Conservation (phyloP, 2,113 vertebrate species). For the Lophura nycthemera region DNA sequence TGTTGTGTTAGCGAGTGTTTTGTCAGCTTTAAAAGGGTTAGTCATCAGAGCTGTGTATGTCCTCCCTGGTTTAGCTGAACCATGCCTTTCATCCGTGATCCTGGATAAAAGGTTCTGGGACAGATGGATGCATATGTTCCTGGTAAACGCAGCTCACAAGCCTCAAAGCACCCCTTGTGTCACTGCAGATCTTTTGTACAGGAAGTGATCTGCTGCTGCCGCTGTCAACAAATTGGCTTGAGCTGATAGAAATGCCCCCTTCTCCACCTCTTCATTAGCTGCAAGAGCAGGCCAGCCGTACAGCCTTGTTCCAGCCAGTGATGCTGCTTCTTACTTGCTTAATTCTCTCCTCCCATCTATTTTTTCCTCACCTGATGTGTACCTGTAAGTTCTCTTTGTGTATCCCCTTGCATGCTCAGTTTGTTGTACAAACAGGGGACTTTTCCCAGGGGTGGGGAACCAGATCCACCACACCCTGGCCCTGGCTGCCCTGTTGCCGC, state of each 20-base stretch:
- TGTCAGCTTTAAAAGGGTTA: not conserved
- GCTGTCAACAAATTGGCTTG: fast-evolving
- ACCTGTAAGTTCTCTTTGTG: not conserved
- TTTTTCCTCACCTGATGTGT: not conserved
- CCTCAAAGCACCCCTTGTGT: not conserved
- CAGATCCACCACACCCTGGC: not conserved
- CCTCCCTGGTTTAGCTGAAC: constrained; percentile 46
- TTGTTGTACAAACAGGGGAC: not conserved
- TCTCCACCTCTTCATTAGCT: not conserved
- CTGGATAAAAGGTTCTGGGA: constrained; percentile 19
- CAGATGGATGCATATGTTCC: not conserved
- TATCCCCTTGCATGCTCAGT: not conserved
- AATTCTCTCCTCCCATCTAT: not conserved
- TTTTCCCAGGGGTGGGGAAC: not conserved
- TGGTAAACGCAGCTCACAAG: not conserved
- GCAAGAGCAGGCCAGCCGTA: not conserved
- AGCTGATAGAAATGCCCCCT: not conserved
- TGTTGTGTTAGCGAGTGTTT: constrained; percentile 28
- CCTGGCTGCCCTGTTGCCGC: fast-evolving
- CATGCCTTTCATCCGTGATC: not conserved
- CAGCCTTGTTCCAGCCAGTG: not conserved
- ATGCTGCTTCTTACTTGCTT: not conserved
- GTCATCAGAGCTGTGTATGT: constrained; percentile 12
- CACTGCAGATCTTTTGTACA: fast-evolving
- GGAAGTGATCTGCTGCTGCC: not conserved